phyloP scores from a whole-genome alignment of 2,797 vertebrate genomes.

The Sus cebifrons region DNA sequence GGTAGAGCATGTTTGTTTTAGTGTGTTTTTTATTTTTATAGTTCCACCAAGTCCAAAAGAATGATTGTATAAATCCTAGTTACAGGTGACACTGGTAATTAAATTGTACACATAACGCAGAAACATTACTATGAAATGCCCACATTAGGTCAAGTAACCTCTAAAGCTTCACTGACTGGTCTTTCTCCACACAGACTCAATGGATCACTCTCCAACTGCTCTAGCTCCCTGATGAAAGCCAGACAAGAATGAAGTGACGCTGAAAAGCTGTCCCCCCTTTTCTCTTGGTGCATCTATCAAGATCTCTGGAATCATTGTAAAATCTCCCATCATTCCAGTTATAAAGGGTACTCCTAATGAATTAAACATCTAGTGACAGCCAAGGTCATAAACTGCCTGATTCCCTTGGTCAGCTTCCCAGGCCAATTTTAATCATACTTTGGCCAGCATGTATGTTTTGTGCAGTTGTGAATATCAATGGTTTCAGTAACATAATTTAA shows the following conservation, averaged over 20 bases:
- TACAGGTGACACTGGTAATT: background rate
- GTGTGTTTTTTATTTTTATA: constrained; percentile 73
- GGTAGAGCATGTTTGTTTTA: constrained; percentile 63
- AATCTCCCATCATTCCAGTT: constrained; percentile 51
- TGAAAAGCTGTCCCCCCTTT: constrained; percentile 38
- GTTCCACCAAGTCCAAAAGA: constrained; percentile 46
- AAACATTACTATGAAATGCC: background rate
- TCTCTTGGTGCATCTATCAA: background rate
- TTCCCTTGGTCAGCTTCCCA: constrained; percentile 47
- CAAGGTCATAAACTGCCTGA: constrained; percentile 64
- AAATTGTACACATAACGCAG: background rate
- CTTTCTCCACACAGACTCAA: background rate
- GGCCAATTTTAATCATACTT: constrained; percentile 40
- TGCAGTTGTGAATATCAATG: background rate
- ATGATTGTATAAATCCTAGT: background rate
- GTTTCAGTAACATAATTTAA: constrained; percentile 26
- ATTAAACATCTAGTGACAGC: constrained; percentile 72
- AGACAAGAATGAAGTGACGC: constrained; percentile 45
- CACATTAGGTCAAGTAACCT: background rate
- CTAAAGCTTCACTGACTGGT: background rate
- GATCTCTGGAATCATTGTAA: constrained; percentile 16
- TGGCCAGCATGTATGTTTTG: constrained; percentile 19
- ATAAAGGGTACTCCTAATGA: constrained; percentile 42
- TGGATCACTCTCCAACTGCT: background rate
- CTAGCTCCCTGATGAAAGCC: constrained; percentile 38